Conservation (phyloP, 2,888 invertebrate species). For the Epinotia nisella region DNA sequence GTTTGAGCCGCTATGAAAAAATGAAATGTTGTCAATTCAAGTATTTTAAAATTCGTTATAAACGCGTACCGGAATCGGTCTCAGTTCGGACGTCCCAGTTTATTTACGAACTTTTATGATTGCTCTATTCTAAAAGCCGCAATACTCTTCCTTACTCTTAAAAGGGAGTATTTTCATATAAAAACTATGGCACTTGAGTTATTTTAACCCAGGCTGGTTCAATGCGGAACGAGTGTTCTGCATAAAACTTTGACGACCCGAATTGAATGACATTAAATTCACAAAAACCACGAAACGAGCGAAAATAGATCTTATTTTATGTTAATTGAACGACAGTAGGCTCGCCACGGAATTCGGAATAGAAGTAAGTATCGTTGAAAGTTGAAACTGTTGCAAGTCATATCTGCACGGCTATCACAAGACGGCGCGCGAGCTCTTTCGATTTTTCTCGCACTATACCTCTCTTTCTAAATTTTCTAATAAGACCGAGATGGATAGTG, state of each 20-base stretch:
- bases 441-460: too few relatives aligned
- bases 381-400: too few relatives aligned
- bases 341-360: background rate
- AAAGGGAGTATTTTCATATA: background rate
- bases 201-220: background rate
- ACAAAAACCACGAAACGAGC: background rate
- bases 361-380: constrained; percentile 1
- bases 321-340: background rate
- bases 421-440: too few relatives aligned
- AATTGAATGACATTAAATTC: constrained; percentile 10
- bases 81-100: constrained; percentile 5
- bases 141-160: background rate
- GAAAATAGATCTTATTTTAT: background rate
- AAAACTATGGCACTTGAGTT: background rate
- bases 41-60: background rate
- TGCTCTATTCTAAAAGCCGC: constrained; percentile 6
- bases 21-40: too few relatives aligned
- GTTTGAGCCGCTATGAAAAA: too few relatives aligned
- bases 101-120: constrained; percentile 17
- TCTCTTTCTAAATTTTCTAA: too few relatives aligned
- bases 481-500: too few relatives aligned
- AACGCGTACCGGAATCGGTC: background rate
- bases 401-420: too few relatives aligned
- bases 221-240: constrained; percentile 7
- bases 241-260: constrained; percentile 12